Evolutionary conservation across 2,113 vertebrate genomes (phyloP).

Genomic region (Poicephalus meyeri): DNA sequence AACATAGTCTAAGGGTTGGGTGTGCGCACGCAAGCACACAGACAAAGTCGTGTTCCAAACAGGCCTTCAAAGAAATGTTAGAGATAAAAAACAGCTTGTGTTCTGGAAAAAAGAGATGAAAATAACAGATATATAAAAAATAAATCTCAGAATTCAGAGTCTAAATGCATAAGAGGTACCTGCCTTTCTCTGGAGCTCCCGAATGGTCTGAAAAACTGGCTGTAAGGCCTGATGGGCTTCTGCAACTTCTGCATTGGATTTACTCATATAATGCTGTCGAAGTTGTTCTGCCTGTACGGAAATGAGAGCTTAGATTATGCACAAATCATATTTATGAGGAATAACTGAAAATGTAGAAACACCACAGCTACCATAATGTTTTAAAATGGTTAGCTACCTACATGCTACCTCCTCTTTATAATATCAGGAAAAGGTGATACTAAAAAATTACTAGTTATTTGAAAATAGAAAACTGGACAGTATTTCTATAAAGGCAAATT

Average conservation of each 20-base stretch:
- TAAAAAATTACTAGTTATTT: background rate
- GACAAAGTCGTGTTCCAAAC: accelerated
- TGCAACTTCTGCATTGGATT: conserved; percentile 92
- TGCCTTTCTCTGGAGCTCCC: conserved; percentile 92
- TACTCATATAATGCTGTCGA: conserved; percentile 96
- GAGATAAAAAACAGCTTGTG: background rate
- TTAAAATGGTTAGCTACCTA: background rate
- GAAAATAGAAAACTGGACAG: background rate
- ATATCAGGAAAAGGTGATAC: background rate
- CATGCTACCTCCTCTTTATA: background rate
- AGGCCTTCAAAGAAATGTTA: background rate
- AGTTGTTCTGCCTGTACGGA: conserved; percentile 87
- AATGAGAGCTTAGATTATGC: background rate
- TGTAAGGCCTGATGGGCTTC: conserved; percentile 87
- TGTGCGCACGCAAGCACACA: background rate
- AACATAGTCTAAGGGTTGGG: background rate
- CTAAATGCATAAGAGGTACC: background rate
- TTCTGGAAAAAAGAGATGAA: background rate
- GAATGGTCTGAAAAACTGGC: conserved; percentile 88
- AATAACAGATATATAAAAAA: background rate
- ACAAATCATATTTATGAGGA: background rate
- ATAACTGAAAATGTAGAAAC: background rate
- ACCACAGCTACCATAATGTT: background rate
- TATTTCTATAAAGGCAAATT: background rate
- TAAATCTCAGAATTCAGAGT: background rate